Conservation (phyloP, 2,797 vertebrate species). For the Eurystomus glaucurus region DNA sequence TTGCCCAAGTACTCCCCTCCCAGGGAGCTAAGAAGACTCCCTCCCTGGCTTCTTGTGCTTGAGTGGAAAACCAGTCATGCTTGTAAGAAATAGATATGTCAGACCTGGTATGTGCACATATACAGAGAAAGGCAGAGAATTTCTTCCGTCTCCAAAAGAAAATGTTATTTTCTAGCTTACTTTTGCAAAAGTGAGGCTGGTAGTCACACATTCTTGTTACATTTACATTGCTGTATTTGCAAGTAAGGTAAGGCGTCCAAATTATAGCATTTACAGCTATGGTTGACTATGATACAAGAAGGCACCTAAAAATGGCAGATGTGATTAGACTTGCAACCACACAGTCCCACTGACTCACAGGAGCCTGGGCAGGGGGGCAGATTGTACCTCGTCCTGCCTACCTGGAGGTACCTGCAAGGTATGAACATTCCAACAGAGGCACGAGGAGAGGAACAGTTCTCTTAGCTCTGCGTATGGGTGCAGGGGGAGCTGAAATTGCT, state of each 20-base stretch:
- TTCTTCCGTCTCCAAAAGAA: not conserved
- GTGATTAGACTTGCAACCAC: not conserved
- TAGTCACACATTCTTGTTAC: not conserved
- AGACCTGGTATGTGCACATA: not conserved
- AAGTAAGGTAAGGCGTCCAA: not conserved
- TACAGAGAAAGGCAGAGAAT: not conserved
- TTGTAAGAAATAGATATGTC: not conserved
- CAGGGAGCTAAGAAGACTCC: conserved; percentile 9
- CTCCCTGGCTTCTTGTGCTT: not conserved
- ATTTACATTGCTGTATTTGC: not conserved
- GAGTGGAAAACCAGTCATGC: not conserved
- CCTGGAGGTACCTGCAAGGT: not conserved
- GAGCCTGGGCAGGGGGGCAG: not conserved
- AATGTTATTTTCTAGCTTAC: not conserved
- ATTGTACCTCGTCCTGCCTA: not conserved
- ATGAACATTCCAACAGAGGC: accelerated
- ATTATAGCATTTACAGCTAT: not conserved
- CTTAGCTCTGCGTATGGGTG: not conserved
- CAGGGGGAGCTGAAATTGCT: not conserved
- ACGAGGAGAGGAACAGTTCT: not conserved
- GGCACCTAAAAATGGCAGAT: not conserved
- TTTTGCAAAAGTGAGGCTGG: not conserved
- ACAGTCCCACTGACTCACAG: not conserved
- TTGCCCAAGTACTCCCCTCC: not conserved
- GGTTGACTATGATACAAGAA: not conserved